phyloP scores from a whole-genome alignment of 2,888 invertebrate species.

The Himalopsyche japonica region DNA sequence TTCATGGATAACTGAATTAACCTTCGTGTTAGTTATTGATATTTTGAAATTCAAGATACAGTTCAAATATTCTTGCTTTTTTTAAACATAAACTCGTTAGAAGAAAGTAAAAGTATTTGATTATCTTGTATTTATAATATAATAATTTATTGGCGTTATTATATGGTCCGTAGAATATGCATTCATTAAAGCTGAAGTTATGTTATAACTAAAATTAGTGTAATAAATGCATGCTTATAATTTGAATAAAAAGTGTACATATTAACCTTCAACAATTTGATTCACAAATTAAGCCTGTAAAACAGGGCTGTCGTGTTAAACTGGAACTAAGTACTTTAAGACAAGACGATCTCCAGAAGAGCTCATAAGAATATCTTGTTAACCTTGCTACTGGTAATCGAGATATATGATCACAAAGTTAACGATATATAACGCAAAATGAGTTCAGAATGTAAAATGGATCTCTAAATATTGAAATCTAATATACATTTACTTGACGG shows the following conservation, averaged over 20 bases:
- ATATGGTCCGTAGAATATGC: too few relatives aligned
- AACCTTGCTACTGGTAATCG: slow-evolving; percentile 36
- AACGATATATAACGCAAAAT: slow-evolving; percentile 18
- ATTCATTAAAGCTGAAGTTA: too few relatives aligned
- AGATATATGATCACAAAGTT: slow-evolving; percentile 23
- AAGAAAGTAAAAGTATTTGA: too few relatives aligned
- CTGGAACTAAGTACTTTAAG: neutral
- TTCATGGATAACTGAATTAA: too few relatives aligned
- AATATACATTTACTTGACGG: neutral
- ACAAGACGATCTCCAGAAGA: slow-evolving; percentile 9
- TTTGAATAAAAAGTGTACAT: neutral
- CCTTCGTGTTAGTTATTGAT: too few relatives aligned
- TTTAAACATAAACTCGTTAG: too few relatives aligned
- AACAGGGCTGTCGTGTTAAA: neutral
- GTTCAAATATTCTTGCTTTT: too few relatives aligned
- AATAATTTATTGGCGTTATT: too few relatives aligned
- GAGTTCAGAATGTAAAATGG: slow-evolving; percentile 14
- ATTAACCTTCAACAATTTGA: neutral
- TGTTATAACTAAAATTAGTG: too few relatives aligned
- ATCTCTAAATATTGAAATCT: neutral
- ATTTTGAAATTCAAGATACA: too few relatives aligned
- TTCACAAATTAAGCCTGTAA: neutral
- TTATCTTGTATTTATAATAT: too few relatives aligned
- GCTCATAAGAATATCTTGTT: slow-evolving; percentile 20
- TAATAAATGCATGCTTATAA: too few relatives aligned